phyloP scores from a whole-genome alignment of 2,113 vertebrate species.

The Ictalurus furcatus region DNA sequence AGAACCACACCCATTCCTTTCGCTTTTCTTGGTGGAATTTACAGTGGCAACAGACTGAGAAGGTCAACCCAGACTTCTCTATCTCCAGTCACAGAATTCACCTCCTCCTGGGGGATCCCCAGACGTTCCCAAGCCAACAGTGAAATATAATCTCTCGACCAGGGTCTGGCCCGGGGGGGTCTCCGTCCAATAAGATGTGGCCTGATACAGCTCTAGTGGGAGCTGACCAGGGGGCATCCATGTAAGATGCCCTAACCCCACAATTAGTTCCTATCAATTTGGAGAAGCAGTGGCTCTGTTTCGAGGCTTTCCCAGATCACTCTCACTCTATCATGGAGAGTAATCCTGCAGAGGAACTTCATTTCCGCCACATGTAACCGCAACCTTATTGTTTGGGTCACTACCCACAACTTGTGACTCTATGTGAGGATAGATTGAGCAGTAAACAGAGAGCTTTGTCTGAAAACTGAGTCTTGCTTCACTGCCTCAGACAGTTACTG shows the following conservation, averaged over 20 bases:
- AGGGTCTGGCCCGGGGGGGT: not conserved
- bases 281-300: not conserved
- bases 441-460: slow-evolving; percentile 1
- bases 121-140: not conserved
- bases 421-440: slow-evolving; percentile 5
- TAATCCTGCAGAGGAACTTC: not conserved
- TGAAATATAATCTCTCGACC: not conserved
- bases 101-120: no score
- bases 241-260: not conserved
- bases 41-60: not conserved
- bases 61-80: not conserved
- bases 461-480: not conserved
- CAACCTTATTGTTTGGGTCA: slow-evolving; percentile 12
- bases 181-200: not conserved
- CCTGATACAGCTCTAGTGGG: not conserved
- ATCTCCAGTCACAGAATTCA: not conserved
- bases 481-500: not conserved
- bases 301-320: not conserved
- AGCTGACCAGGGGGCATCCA: not conserved
- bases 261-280: not conserved
- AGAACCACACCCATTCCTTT: not conserved
- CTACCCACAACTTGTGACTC: not conserved
- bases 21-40: no score
- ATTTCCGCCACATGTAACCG: not conserved
- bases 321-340: not conserved